Conservation (phyloP, 2,113 vertebrate genomes). For the Gobius niger region DNA sequence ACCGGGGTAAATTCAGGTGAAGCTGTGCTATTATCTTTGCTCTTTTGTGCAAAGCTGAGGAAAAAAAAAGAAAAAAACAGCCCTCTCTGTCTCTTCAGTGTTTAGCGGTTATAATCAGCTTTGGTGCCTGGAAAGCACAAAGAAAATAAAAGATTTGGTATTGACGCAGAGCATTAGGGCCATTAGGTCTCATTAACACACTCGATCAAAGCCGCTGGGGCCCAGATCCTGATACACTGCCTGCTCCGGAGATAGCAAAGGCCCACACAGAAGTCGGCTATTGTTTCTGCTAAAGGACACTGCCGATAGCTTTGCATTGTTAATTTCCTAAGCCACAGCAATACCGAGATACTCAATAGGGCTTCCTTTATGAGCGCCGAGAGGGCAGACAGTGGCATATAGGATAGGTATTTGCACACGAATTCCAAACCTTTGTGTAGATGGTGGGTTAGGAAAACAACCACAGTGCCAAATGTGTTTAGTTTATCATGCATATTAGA, state of each 20-base stretch:
- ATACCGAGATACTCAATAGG: neutral
- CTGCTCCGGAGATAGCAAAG: conserved; percentile 29
- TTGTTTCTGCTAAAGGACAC: conserved; percentile 50
- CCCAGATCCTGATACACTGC: conserved; percentile 33
- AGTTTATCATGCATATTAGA: too few species aligned
- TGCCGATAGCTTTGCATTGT: conserved; percentile 44
- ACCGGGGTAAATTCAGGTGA: neutral
- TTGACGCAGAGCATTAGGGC: conserved; percentile 52
- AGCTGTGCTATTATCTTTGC: conserved; percentile 20
- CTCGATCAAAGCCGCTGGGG: conserved; percentile 26
- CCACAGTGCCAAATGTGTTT: too few species aligned
- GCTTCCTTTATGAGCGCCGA: neutral
- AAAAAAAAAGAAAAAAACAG: conserved; percentile 17
- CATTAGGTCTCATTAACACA: conserved; percentile 63
- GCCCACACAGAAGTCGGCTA: conserved; percentile 44
- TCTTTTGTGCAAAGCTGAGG: conserved; percentile 19
- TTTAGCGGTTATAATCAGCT: conserved; percentile 28
- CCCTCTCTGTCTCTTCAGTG: conserved; percentile 7
- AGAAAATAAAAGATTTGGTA: conserved; percentile 53
- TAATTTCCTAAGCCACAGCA: conserved; percentile 37
- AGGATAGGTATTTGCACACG: neutral
- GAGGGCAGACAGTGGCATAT: neutral
- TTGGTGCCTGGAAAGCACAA: conserved; percentile 39
- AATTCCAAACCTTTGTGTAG: too few species aligned
- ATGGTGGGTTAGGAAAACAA: too few species aligned